Evolutionary conservation across 1,140 invertebrate genomes (phyloP).

Genomic region (Leptonema lineaticorne): DNA sequence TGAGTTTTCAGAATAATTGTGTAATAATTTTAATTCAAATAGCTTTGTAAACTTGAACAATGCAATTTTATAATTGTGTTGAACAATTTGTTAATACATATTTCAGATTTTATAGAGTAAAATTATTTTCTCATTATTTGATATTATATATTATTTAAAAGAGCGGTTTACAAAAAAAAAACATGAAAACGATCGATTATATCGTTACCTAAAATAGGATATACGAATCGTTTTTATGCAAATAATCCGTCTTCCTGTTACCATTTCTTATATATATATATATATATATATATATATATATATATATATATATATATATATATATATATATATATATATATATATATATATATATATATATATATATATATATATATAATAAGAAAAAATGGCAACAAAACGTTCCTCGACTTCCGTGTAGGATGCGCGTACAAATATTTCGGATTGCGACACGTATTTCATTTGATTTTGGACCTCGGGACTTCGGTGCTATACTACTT

Average conservation of each 20-base stretch:
- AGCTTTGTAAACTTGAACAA: too few relatives aligned
- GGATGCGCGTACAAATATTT: not conserved
- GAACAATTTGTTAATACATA: too few relatives aligned
- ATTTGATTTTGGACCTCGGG: not conserved
- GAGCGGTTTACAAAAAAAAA: too few relatives aligned
- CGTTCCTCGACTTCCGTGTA: not conserved
- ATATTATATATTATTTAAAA: too few relatives aligned
- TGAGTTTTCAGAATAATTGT: too few relatives aligned
- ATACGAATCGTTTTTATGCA: too few relatives aligned
- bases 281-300: not conserved
- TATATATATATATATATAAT: not conserved
- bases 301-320: not conserved
- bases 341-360: not conserved
- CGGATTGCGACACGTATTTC: not conserved
- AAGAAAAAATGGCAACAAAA: not conserved
- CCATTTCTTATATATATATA: not conserved
- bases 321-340: not conserved
- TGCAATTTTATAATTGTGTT: too few relatives aligned
- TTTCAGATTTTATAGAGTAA: too few relatives aligned
- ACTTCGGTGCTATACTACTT: constrained; percentile 14
- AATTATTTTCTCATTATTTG: too few relatives aligned
- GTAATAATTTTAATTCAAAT: too few relatives aligned
- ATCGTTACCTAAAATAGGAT: too few relatives aligned
- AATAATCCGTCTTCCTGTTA: not conserved
- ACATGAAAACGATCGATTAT: too few relatives aligned